These are phyloP conservation scores for Zaprionus ornatus DNA, from an alignment of 1,140 invertebrate genomes.

Conservation along the genomic window DNA sequence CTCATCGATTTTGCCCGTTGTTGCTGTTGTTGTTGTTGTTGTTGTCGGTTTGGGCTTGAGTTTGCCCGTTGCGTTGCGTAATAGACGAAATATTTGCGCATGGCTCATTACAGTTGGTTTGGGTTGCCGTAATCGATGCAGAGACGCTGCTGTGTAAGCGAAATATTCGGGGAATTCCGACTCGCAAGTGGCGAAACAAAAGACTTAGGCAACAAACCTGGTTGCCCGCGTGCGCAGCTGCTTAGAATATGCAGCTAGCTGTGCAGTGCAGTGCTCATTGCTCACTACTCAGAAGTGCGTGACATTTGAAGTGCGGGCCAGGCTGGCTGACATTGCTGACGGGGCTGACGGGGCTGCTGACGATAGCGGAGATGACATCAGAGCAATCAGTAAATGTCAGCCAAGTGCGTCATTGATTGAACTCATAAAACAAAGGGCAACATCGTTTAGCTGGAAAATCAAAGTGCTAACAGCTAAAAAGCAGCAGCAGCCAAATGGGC, in stretches of 20 bases:
- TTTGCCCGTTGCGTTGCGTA: slow-evolving; percentile 57
- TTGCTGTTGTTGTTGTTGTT: slow-evolving; percentile 35
- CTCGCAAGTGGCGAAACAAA: slow-evolving; percentile 69
- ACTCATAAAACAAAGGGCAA: slow-evolving; percentile 62
- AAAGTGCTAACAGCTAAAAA: slow-evolving; percentile 35
- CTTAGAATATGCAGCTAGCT: slow-evolving; percentile 46
- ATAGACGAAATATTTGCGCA: slow-evolving; percentile 80
- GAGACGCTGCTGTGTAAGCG: slow-evolving; percentile 54
- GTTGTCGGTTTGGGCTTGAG: slow-evolving; percentile 21
- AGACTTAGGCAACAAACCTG: slow-evolving; percentile 74
- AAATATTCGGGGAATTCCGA: slow-evolving; percentile 65
- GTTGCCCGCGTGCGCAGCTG: slow-evolving; percentile 1
- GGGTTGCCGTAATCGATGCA: slow-evolving; percentile 69
- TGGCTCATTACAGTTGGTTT: slow-evolving; percentile 75
- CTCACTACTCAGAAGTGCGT: slow-evolving; percentile 45
- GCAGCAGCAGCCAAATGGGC: slow-evolving; percentile 53
- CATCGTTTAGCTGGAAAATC: slow-evolving; percentile 58
- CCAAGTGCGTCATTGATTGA: slow-evolving; percentile 68
- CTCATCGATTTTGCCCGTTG: slow-evolving; percentile 74
- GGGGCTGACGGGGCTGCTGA: slow-evolving; percentile 27
- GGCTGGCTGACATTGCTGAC: neutral
- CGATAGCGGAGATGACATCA: slow-evolving; percentile 36
- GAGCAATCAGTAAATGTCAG: slow-evolving; percentile 68
- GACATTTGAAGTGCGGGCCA: slow-evolving; percentile 55
- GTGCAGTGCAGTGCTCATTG: no score